phyloP scores from a whole-genome alignment of 1,140 invertebrate species.

The Dryas iulia region DNA sequence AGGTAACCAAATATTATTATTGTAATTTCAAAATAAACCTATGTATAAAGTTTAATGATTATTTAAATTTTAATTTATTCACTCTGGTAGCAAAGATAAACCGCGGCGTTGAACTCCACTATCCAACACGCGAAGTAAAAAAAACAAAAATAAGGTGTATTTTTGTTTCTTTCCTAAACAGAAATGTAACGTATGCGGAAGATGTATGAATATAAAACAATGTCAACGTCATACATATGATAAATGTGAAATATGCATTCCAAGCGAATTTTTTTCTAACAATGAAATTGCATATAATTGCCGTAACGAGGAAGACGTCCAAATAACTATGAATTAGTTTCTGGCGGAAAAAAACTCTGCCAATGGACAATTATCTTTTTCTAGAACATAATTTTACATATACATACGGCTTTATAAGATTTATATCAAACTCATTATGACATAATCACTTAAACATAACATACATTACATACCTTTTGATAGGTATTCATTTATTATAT shows the following conservation, averaged over 20 bases:
- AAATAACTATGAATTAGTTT: constrained; percentile 39
- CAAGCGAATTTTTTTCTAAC: constrained; percentile 19
- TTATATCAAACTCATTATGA: neutral
- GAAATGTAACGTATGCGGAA: too few species aligned
- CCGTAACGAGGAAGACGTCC: constrained; percentile 32
- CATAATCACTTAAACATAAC: neutral
- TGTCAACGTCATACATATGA: neutral
- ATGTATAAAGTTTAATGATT: too few species aligned
- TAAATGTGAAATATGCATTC: constrained; percentile 4
- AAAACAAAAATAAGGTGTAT: too few species aligned
- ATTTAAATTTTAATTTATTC: too few species aligned
- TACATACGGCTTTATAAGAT: neutral
- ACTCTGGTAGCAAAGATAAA: too few species aligned
- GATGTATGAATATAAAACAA: neutral
- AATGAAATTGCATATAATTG: constrained; percentile 44
- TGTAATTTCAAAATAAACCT: too few species aligned
- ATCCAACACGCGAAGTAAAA: too few species aligned
- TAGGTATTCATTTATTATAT: neutral
- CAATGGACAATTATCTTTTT: constrained; percentile 32
- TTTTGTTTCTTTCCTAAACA: too few species aligned
- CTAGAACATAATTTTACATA: constrained; percentile 22
- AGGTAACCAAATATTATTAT: too few species aligned
- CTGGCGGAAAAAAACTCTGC: constrained; percentile 40
- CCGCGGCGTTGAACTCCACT: too few species aligned
- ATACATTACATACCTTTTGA: neutral